Evolutionary conservation across 2,888 invertebrate species (phyloP), one percentile per base, ranked within the genome.

Genomic region (Nycteola revayana): DNA sequence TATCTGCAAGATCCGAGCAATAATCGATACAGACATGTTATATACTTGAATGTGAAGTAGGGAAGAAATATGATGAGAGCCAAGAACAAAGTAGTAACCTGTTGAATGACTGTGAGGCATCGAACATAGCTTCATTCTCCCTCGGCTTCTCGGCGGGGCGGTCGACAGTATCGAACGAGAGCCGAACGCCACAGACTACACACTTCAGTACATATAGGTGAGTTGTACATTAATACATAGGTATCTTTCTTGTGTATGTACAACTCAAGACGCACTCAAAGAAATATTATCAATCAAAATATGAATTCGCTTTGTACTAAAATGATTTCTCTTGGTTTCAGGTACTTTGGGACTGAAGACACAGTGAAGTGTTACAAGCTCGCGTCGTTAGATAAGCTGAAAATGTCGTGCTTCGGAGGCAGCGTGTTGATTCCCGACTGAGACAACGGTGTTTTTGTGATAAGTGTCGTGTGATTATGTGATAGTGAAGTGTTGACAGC

Each of bases 381-480:
- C 26, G 28, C 25, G 41, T 45, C 36, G 31, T 14, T 28, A 35
- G 35, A 45, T 36, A 40, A 14, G 40, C 44, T 44, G 41, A 73
- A 71, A 63, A 87, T 87, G 85, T 80, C 80, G 68, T 74, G 82
- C 68, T 75, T 75, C 44, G 70, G 75, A 52, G 76, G 60, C 45
- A 75, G 65, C 57, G 77, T 85, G 46, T 66, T 85, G 38, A 84
- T 86, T 34, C 83, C 82, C 31, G 85, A 85, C 63, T 86, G 56
- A 75, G 32, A 17, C 26, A 30, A 33, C 38, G 28, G 54, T 58
- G 60, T 40, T 9, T 38, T 34, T 42, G 58, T 64, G 58, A 33
- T 42, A 50, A 62, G 48, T 66, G 73, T 62, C 53, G 45, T 57
- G 72, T 71, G 67, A 72, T 67, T 61, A 70, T 74, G 70, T 75